Evolutionary conservation across 2,113 vertebrate genomes (phyloP), one percentile per base, ranked within the genome.

Genomic region (Hylia prasina): DNA sequence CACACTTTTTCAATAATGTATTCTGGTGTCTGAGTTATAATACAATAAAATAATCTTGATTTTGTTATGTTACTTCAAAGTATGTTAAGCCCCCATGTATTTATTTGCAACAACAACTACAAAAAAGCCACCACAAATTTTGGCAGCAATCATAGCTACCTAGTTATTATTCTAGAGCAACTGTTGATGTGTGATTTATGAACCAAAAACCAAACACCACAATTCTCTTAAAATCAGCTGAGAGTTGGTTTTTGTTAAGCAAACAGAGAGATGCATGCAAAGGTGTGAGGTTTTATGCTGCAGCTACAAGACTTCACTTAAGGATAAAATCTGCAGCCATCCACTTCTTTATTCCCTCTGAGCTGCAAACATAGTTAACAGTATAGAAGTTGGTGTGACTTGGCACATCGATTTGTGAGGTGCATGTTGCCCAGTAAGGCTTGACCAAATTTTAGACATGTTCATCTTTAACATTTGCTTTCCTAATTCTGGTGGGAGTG

Each of bases 291-390:
- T 78, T 91, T 89, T 57, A 40, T 9, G 27, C 44, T 93, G 45
- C 48, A 85, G 27, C 40, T 75, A 5, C 8, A 42, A 13, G 40
- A 53, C 17, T 69, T 68, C 33, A 71, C 27, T 39, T 54, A 71
- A 61, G 24, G 47, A 45, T 83, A 25, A 87, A 54, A 18, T 79
- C 44, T 76, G 33, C 17, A 39, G 4, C 30, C 21, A 45, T 56
- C 16, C 24, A 27, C 2, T 70, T 81, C 39, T 78, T 70, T 45
- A 70, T 75, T 61, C 1, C 1, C n/a, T 72, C 7, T 68, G 44
- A 50, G 44, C n/a, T 2, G 0, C 44, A 45, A 57, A 13, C 1
- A 0, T 31, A n/a, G 17, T 42, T 80, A 1, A 1, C 33, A 47
- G 27, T 28, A 14, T 75, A 37, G 45, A 64, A 51, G 9, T 1